Conservation (phyloP, 2,797 vertebrate species). For the Amniataba percoides region DNA sequence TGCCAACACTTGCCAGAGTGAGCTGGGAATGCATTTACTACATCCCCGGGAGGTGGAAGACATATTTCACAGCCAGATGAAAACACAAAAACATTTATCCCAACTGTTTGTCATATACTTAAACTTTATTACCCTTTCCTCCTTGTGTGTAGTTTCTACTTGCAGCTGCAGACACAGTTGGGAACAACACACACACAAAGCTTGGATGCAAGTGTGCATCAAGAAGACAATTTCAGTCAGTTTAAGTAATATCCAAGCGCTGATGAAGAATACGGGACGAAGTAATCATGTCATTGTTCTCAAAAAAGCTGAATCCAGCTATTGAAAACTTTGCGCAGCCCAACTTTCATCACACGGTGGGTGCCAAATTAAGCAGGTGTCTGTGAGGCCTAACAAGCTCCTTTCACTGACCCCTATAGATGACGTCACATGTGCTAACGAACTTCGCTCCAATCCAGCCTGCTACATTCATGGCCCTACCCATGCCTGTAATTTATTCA, state of each 20-base stretch:
- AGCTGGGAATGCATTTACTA: slow-evolving; percentile 45
- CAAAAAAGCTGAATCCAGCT: slow-evolving; percentile 57
- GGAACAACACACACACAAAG: background rate
- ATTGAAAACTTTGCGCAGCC: slow-evolving; percentile 55
- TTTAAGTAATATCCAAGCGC: slow-evolving; percentile 28
- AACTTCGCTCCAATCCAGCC: slow-evolving; percentile 77
- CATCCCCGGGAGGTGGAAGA: slow-evolving; percentile 46
- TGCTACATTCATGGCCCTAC: slow-evolving; percentile 76
- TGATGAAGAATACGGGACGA: slow-evolving; percentile 33
- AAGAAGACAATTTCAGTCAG: slow-evolving; percentile 17
- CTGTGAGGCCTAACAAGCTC: slow-evolving; percentile 76
- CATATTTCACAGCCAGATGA: slow-evolving; percentile 61
- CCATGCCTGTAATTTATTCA: slow-evolving; percentile 84
- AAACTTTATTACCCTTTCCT: slow-evolving; percentile 12
- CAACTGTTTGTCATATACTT: slow-evolving; percentile 46
- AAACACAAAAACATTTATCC: slow-evolving; percentile 56
- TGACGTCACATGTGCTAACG: slow-evolving; percentile 81
- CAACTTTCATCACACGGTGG: slow-evolving; percentile 61
- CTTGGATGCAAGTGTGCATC: slow-evolving; percentile 2
- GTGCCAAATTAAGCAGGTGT: slow-evolving; percentile 83
- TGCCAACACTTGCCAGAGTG: slow-evolving; percentile 57
- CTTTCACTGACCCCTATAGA: slow-evolving; percentile 76
- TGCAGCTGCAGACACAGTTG: slow-evolving; percentile 9
- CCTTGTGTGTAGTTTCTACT: slow-evolving; percentile 21
- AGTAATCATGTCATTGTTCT: slow-evolving; percentile 45